Percentiles rank a stretch among this genome's conserved stretches.
Conservation (phyloP, 2,797 vertebrate genomes). For the Anolis apletophallus region DNA sequence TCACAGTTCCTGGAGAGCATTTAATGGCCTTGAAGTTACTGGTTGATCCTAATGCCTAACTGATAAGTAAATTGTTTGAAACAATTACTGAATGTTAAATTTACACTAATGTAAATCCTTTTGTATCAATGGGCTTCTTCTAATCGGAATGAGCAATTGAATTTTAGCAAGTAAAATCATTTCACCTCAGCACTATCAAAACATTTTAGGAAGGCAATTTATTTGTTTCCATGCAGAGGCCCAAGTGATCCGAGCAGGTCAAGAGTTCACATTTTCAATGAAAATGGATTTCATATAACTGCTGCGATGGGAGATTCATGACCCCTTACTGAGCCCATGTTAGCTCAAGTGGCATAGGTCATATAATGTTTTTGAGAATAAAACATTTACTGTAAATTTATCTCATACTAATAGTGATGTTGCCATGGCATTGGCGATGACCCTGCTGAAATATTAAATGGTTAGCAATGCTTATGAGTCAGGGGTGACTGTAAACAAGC, state of each 20-base stretch:
- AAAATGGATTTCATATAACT: constrained; percentile 25
- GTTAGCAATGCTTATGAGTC: constrained; percentile 26
- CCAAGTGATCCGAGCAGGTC: constrained; percentile 16
- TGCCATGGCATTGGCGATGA: background rate
- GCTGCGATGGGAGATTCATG: constrained; percentile 18
- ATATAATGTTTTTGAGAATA: background rate
- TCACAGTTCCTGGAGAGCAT: no score
- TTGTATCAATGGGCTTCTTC: no score
- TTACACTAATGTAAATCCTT: no score
- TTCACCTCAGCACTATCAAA: background rate
- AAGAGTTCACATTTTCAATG: constrained; percentile 20
- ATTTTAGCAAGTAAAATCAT: background rate
- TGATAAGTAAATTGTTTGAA: no score
- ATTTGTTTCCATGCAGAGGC: constrained; percentile 24
- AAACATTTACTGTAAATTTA: background rate
- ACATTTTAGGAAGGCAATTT: constrained; percentile 10
- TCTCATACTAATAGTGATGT: background rate
- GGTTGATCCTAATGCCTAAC: no score
- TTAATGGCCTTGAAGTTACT: no score
- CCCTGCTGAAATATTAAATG: constrained; percentile 20
- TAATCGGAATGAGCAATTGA: no score
- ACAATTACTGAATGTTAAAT: no score
- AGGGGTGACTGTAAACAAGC: constrained; percentile 4
- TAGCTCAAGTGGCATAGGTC: constrained; percentile 5
- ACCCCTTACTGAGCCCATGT: background rate